A percentile compares a stretch with the other conserved stretches of the same genome.
phyloP scores from a whole-genome alignment of 2,113 vertebrate genomes.

The Tragulus kanchil region DNA sequence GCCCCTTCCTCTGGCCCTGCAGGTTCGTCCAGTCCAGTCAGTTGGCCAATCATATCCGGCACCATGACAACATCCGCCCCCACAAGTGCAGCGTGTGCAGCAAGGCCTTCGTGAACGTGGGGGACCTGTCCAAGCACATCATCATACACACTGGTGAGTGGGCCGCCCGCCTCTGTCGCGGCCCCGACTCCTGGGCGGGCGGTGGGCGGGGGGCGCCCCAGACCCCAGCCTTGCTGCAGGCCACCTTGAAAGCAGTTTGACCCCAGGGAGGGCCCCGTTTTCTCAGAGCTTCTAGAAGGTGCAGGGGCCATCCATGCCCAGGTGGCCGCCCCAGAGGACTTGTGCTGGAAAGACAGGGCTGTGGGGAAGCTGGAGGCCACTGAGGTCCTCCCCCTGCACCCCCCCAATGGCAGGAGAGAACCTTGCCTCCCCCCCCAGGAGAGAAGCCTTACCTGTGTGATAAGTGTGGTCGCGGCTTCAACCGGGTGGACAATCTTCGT shows the following conservation, averaged over 20 bases:
- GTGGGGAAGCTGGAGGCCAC: conserved; percentile 53
- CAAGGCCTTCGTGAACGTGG: conserved; percentile 98
- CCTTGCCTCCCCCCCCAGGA: conserved; percentile 85
- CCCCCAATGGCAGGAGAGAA: conserved; percentile 61
- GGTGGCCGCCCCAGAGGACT: neutral
- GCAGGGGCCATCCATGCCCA: neutral
- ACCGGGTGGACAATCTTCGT: conserved; percentile 98
- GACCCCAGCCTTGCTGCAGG: neutral
- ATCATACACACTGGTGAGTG: conserved; percentile 97
- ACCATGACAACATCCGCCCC: conserved; percentile 98
- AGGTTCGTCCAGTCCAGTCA: conserved; percentile 99
- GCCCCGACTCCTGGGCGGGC: neutral
- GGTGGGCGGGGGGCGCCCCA: neutral
- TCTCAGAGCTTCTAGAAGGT: neutral
- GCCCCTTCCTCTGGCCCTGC: neutral
- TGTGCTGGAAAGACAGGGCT: conserved; percentile 35
- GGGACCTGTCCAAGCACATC: conserved; percentile 98
- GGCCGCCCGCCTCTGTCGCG: fast-evolving
- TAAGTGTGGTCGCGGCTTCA: conserved; percentile 97
- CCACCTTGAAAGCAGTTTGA: neutral
- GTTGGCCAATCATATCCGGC: conserved; percentile 98
- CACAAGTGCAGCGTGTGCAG: conserved; percentile 97
- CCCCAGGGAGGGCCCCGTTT: neutral
- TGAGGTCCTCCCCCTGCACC: conserved; percentile 29
- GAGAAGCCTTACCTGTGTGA: conserved; percentile 98